phyloP scores from a whole-genome alignment of 2,797 vertebrate species.

The Gambusia yucatana region DNA sequence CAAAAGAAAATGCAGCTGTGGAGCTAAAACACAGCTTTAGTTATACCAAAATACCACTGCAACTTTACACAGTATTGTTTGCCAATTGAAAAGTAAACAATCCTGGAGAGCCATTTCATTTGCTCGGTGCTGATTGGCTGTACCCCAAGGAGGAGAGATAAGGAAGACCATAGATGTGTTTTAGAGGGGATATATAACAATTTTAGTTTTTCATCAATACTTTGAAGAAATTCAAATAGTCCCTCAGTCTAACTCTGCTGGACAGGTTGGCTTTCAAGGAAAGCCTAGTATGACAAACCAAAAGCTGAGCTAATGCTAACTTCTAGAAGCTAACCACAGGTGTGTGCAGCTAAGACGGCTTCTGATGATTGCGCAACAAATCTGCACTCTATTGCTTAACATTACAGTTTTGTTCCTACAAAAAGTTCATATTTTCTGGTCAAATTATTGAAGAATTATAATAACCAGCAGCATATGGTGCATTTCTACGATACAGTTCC shows the following conservation, averaged over 20 bases:
- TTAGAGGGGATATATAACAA: background rate
- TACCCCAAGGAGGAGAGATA: background rate
- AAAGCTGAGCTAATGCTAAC: background rate
- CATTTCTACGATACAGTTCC: background rate
- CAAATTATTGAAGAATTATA: background rate
- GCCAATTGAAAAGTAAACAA: background rate
- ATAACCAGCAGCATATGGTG: background rate
- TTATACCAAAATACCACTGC: background rate
- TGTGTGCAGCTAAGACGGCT: background rate
- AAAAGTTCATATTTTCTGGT: background rate
- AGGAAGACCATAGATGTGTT: background rate
- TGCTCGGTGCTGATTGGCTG: background rate
- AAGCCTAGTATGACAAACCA: background rate
- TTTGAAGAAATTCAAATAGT: background rate
- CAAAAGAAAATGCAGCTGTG: background rate
- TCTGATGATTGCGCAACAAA: background rate
- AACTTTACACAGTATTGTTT: background rate
- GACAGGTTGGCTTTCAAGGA: background rate
- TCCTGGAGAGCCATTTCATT: background rate
- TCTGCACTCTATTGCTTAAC: background rate
- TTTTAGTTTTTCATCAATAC: too few species aligned
- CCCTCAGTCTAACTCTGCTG: background rate
- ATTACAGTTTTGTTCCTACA: background rate
- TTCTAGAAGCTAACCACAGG: background rate
- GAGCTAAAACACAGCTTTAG: background rate